phyloP scores from a whole-genome alignment of 2,113 vertebrate genomes.

The Anhinga anhinga region DNA sequence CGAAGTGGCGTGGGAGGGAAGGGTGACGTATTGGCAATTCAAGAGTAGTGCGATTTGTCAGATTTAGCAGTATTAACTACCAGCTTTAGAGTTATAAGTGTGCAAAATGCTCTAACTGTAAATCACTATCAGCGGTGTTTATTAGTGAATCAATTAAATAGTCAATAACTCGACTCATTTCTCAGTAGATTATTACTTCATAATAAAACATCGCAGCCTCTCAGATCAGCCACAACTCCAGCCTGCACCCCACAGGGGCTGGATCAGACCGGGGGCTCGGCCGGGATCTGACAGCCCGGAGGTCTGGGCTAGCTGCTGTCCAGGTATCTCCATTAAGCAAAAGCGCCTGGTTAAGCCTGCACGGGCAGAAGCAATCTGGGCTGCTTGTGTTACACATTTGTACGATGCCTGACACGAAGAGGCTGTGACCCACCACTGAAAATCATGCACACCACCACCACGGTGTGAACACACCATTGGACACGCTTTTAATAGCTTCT shows the following conservation, averaged over 20 bases:
- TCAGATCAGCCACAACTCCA: neutral
- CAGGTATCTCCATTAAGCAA: neutral
- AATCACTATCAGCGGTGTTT: neutral
- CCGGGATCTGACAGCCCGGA: neutral
- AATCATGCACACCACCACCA: accelerated
- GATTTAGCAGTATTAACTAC: neutral
- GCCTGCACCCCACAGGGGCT: neutral
- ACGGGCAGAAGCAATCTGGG: neutral
- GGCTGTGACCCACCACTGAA: neutral
- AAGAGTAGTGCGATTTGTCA: neutral
- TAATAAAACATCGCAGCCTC: neutral
- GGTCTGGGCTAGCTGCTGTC: neutral
- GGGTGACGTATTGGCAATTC: neutral
- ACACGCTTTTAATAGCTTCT: neutral
- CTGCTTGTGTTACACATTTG: neutral
- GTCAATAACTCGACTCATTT: neutral
- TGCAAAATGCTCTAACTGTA: neutral
- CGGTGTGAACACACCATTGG: accelerated
- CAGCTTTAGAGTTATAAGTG: neutral
- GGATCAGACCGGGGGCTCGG: neutral
- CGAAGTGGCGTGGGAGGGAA: neutral
- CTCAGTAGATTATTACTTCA: neutral
- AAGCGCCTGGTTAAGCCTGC: neutral
- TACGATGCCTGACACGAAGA: accelerated
- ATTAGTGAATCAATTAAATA: neutral